Percentiles rank a stretch among this genome's conserved stretches.
Evolutionary conservation across 35 echinoderm and acorn worm species (phyloP).

Genomic region (Holothuria glaberrima): DNA sequence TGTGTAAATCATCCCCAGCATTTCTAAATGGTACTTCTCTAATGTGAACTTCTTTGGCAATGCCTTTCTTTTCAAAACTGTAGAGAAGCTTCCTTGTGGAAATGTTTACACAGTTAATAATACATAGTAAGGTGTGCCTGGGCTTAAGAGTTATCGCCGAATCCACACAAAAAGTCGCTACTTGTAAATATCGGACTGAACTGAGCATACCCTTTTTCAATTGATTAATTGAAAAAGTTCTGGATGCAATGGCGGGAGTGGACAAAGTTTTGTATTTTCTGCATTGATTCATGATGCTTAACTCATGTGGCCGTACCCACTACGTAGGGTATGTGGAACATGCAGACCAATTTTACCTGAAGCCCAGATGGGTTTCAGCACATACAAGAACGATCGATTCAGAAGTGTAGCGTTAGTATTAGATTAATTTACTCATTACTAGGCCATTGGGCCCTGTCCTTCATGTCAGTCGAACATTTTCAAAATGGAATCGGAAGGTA

Average conservation of each 20-base stretch:
- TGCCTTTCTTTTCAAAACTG: too few species aligned
- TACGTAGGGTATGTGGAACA: neutral
- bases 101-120: neutral
- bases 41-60: neutral
- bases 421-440: neutral
- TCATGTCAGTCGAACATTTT: neutral
- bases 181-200: neutral
- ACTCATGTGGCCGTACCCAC: neutral
- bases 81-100: neutral
- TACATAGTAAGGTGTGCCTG: neutral
- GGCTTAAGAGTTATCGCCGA: neutral
- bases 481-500: neutral
- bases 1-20: neutral
- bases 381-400: neutral
- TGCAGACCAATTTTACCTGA: neutral
- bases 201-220: neutral
- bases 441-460: neutral
- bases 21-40: neutral
- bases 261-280: neutral
- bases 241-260: neutral
- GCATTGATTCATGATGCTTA: neutral
- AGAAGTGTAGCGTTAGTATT: neutral
- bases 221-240: too few species aligned
- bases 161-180: neutral
- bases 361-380: too few species aligned